Base-by-base conservation (phyloP, 1,140 invertebrate genomes). In the Nomia melanderi region DNA sequence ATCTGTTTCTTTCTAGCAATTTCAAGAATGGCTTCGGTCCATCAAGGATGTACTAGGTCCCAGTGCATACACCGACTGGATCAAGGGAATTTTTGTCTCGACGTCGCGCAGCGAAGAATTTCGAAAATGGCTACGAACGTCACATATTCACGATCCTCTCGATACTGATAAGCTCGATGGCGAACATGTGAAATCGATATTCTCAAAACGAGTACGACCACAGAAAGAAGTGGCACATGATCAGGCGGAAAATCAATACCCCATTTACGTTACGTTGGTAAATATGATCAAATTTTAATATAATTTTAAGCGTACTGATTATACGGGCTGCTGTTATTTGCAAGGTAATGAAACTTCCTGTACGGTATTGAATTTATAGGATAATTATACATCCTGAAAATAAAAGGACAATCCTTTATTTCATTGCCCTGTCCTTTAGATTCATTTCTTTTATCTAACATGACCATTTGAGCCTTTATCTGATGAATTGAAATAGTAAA, bases 21-120 rank as follows among this genome's bases (percentile, higher is more conserved):
- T 89, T 74, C 63, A 41, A 14, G 70, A 87, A 12, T 89, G 88
- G 87, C 79, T 89, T 12, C 63, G 83, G 53, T 81, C 83, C 1
- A 74, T 86, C 9, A 77, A 72, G 64, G 65, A 67, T 27, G 69
- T 81, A 29, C 63, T 88, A 1, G 86, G 80, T 17, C 20, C 72
- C 9, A 31, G 64, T 1, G 80, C 60, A 41, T 88, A 84, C 67
- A 33, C 62, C 12, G 31, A 60, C 2, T 88, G 88, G 88, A 33
- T 89, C 0, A 60, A 80, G 8, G 81, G 83, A 47, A 66, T 86
- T 29, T 62, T 81, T 17, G 27, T 27, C 5, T 27, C 53, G 29
- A 86, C 83, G 2, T 47, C 64, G 25, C 65, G 80, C 9, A 79
- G 77, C 23, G 64, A 83, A 17, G 63, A 84, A 36, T 86, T 89